Percentiles rank a stretch among this genome's conserved stretches.
phyloP scores from a whole-genome alignment of 2,113 vertebrate genomes.

The Machaerirhynchus nigripectus region DNA sequence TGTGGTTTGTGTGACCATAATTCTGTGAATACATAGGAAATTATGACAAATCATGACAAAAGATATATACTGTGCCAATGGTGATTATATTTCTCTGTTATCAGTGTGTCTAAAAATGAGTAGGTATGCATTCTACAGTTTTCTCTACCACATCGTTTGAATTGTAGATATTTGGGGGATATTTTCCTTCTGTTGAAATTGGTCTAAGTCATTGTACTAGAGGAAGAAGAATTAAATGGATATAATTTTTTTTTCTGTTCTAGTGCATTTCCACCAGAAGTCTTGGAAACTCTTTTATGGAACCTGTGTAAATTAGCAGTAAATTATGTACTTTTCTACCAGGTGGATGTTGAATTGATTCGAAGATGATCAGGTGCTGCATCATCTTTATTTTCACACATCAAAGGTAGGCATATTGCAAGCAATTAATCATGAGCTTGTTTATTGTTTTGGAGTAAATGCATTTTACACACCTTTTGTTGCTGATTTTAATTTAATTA shows the following conservation, averaged over 20 bases:
- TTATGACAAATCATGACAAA: neutral
- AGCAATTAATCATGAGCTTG: slow-evolving; percentile 63
- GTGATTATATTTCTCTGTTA: neutral
- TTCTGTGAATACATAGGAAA: neutral
- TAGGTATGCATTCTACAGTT: neutral
- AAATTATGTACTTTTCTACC: neutral
- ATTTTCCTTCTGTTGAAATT: neutral
- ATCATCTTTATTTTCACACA: slow-evolving; percentile 58
- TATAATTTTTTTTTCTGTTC: neutral
- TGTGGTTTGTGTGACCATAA: neutral
- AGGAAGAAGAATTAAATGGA: neutral
- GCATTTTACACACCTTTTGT: slow-evolving; percentile 57
- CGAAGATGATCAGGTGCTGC: slow-evolving; percentile 30
- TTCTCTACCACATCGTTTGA: neutral
- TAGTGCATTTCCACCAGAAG: neutral
- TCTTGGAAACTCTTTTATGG: neutral
- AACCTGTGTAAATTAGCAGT: neutral
- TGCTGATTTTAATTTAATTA: slow-evolving; percentile 67
- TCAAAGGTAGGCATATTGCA: slow-evolving; percentile 48
- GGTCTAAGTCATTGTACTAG: neutral
- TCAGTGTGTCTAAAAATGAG: neutral
- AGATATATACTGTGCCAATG: neutral
- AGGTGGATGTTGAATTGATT: slow-evolving; percentile 47
- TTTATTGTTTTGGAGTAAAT: slow-evolving; percentile 63
- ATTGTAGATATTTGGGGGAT: neutral